phyloP scores from a whole-genome alignment of 2,113 vertebrate species.

The Hippocampus mohnikei region DNA sequence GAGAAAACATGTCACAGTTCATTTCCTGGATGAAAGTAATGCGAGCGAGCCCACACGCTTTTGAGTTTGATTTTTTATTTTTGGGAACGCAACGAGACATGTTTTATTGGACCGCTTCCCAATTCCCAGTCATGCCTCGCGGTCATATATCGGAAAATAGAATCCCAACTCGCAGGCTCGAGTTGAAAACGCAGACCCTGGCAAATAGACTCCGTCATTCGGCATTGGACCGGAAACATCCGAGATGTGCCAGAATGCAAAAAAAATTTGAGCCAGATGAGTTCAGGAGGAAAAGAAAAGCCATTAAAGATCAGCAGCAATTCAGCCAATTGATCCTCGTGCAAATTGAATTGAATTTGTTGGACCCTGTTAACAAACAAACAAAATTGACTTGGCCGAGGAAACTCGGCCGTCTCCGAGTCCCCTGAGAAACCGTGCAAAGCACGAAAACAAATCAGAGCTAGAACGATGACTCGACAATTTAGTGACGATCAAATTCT shows the following conservation, averaged over 20 bases:
- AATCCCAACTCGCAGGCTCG: neutral
- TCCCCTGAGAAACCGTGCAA: neutral
- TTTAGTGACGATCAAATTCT: no score
- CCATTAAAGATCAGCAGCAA: neutral
- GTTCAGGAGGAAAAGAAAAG: neutral
- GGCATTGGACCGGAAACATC: neutral
- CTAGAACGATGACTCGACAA: no score
- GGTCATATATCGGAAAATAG: conserved; percentile 1
- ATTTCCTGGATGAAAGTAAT: conserved; percentile 2
- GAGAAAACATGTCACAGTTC: conserved; percentile 6
- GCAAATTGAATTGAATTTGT: neutral
- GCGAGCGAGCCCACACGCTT: neutral
- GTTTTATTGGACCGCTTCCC: conserved; percentile 1
- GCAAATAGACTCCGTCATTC: neutral
- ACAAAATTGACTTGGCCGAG: neutral
- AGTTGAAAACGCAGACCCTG: neutral
- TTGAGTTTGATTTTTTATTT: neutral
- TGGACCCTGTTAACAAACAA: neutral
- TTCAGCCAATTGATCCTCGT: neutral
- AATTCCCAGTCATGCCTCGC: neutral
- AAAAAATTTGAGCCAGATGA: neutral
- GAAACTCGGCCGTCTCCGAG: neutral
- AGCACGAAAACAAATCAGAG: no score
- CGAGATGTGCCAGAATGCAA: neutral
- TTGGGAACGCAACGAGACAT: neutral